Conservation (phyloP, 2,113 vertebrate genomes). For the Passer montanus region DNA sequence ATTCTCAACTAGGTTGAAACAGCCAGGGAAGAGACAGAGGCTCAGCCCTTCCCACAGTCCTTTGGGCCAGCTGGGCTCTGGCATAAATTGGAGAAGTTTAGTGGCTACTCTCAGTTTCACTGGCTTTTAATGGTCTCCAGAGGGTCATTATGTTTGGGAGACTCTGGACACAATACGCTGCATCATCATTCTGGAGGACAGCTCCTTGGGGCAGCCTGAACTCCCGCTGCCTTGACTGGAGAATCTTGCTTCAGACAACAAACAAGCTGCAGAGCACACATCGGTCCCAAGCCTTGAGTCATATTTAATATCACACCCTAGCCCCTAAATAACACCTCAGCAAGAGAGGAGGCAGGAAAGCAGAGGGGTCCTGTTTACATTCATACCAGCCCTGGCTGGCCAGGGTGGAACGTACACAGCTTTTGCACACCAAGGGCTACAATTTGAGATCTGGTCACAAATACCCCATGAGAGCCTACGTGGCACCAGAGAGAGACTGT, state of each 20-base stretch:
- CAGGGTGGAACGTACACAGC: background rate
- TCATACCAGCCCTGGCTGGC: background rate
- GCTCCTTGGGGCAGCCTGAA: background rate
- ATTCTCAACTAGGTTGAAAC: background rate
- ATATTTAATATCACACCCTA: background rate
- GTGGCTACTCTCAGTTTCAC: slow-evolving; percentile 31
- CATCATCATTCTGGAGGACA: background rate
- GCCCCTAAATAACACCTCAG: background rate
- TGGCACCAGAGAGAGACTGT: background rate
- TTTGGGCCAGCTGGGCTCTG: background rate
- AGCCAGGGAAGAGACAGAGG: background rate
- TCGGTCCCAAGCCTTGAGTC: background rate
- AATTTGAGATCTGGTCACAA: background rate
- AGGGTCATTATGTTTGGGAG: background rate
- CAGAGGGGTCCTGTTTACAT: background rate
- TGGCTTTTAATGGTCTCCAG: slow-evolving; percentile 34
- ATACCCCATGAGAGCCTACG: background rate
- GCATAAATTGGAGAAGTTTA: slow-evolving; percentile 39
- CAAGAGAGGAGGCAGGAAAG: background rate
- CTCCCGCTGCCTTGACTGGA: background rate
- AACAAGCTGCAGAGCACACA: background rate
- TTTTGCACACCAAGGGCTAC: background rate
- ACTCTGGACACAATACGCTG: background rate
- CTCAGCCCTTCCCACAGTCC: background rate
- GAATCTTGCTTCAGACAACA: background rate